These are phyloP conservation scores for Glyphotaelius pellucidus DNA, from an alignment of 2,888 invertebrate genomes.

Conservation along the genomic window DNA sequence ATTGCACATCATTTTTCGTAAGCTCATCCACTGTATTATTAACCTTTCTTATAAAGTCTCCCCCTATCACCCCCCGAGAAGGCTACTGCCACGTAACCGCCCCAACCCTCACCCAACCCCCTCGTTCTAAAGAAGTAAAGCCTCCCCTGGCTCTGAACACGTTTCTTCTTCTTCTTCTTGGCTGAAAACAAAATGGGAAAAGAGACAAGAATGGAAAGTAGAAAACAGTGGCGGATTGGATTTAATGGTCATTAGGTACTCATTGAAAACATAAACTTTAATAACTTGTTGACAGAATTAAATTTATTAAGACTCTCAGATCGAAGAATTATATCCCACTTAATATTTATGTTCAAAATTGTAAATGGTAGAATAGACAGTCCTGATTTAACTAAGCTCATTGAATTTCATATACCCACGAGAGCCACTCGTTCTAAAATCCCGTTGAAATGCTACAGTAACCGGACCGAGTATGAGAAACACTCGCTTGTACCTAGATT, in stretches of 20 bases:
- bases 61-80: conserved; percentile 14
- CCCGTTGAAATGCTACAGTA: too few relatives aligned
- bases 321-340: too few relatives aligned
- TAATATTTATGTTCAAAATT: too few relatives aligned
- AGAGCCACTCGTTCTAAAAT: too few relatives aligned
- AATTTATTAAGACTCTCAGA: too few relatives aligned
- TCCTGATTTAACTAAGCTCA: too few relatives aligned
- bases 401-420: too few relatives aligned
- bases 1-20: neutral
- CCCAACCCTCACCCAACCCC: neutral
- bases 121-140: neutral
- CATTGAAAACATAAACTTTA: too few relatives aligned
- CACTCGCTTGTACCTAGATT: too few relatives aligned
- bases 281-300: too few relatives aligned
- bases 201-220: conserved; percentile 46
- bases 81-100: neutral
- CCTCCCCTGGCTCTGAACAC: conserved; percentile 45
- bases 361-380: too few relatives aligned
- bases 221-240: neutral
- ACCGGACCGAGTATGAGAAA: too few relatives aligned
- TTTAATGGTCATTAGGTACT: neutral
- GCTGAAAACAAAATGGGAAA: conserved; percentile 44
- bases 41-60: neutral
- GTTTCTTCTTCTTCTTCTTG: conserved; percentile 40
- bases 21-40: neutral